Base-by-base conservation (phyloP, 2,797 vertebrate genomes). In the Myripristis jacobus region DNA sequence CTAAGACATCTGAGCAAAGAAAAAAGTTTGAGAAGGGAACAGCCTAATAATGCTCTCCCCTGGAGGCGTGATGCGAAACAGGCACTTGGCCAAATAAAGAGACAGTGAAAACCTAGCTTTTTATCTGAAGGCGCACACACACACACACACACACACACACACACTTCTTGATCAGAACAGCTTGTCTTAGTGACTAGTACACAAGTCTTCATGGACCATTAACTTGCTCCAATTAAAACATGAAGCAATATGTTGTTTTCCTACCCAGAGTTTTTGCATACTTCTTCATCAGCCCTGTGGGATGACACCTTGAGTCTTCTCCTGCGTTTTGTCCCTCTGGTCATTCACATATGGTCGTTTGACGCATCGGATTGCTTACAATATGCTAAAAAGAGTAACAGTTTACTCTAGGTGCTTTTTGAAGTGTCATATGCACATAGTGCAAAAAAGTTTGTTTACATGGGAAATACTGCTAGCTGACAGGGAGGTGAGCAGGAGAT, bases 211-310 rank as follows among this genome's bases (percentile, higher is more conserved):
- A 89, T 59, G 77, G 86, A 90, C 89, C 88, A 91, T 94, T 93
- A 92, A 89, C 86, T 90, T 79, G 76, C 83, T 83, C 88, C 88
- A 93, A 94, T 93, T 93, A 93, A 92, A 92, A 90, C 87, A 91
- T 91, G 88, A 89, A 87, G 85, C 93, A 94, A 93, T 93, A 93
- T 93, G 92, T 92, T 93, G 92, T 93, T 93, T 94, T 93, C 75
- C 88, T 61, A 70, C 79, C 63, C 48, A 73, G 81, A 84, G 72
- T 74, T 88, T 82, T 68, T 60, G 63, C 62, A 74, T 73, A 66
- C 73, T 87, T 86, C 87, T 89, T 77, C 83, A 77, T 83, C 80
- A 85, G 81, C 87, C 88, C 83, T 77, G 55, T 1, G 87, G 88
- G 90, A 92, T 38, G 78, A 85, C 82, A 88, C 88, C 88, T 91